A percentile compares a stretch with the other conserved stretches of the same genome.
Conservation (phyloP, 1,140 invertebrate genomes). For the Ctenoplectra terminalis region DNA sequence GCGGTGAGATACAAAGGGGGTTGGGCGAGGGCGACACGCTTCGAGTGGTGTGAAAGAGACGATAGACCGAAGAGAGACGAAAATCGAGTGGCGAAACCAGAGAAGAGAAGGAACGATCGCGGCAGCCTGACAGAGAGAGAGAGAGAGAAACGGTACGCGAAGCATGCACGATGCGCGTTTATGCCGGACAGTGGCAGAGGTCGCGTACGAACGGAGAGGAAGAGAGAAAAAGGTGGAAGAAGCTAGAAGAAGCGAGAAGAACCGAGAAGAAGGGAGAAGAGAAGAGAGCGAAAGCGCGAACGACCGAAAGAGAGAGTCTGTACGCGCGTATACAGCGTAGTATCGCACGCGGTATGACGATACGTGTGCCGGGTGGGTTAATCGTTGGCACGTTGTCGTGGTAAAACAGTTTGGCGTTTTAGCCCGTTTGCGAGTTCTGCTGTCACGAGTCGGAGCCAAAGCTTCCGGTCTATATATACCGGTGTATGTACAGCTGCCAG, state of each 20-base stretch:
- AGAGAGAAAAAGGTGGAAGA: slow-evolving; percentile 36
- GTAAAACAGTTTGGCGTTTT: slow-evolving; percentile 79
- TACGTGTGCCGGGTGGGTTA: slow-evolving; percentile 70
- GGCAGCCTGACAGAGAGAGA: not conserved
- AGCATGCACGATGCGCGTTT: slow-evolving; percentile 51
- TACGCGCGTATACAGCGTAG: slow-evolving; percentile 25
- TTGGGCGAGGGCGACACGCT: slow-evolving; percentile 66
- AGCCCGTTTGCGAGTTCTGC: slow-evolving; percentile 32
- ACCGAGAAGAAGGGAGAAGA: slow-evolving; percentile 27
- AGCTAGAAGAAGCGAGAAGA: too few relatives aligned
- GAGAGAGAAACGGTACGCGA: slow-evolving; percentile 21
- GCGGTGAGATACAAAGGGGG: slow-evolving; percentile 52
- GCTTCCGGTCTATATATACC: slow-evolving; percentile 29
- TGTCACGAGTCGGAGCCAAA: slow-evolving; percentile 10
- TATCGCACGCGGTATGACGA: slow-evolving; percentile 35
- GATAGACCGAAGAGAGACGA: slow-evolving; percentile 17
- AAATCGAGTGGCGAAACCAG: slow-evolving; percentile 25
- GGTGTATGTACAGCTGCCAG: not conserved
- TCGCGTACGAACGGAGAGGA: slow-evolving; percentile 16
- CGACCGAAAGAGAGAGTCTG: slow-evolving; percentile 17
- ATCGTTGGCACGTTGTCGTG: slow-evolving; percentile 79
- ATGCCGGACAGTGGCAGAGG: slow-evolving; percentile 60
- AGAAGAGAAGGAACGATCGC: not conserved
- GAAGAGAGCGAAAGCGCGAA: slow-evolving; percentile 24
- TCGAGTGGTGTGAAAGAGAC: slow-evolving; percentile 53